Evolutionary conservation across 1,140 invertebrate genomes (phyloP).

Genomic region (Limonius californicus): DNA sequence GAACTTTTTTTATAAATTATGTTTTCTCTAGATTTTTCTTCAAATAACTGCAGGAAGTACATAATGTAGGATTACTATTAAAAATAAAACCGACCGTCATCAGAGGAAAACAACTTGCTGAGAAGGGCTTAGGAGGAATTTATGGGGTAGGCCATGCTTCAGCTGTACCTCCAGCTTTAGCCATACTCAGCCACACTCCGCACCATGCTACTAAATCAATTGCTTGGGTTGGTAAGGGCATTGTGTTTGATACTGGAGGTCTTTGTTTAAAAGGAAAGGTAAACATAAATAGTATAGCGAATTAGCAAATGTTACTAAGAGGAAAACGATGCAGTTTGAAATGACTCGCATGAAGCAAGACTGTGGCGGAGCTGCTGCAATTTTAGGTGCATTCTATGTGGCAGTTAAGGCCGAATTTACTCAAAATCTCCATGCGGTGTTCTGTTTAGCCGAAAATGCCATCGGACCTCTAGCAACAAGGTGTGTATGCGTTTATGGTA

Average conservation of each 20-base stretch:
- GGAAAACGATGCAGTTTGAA: conserved; percentile 53
- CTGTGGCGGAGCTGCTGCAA: conserved; percentile 85
- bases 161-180: conserved; percentile 70
- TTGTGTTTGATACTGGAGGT: conserved; percentile 91
- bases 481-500: too few species aligned
- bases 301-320: too few species aligned
- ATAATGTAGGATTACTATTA: conserved; percentile 59
- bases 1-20: conserved; percentile 8
- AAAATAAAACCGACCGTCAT: conserved; percentile 66
- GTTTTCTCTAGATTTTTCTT: background rate
- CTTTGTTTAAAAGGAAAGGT: conserved; percentile 86
- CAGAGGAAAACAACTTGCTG: conserved; percentile 68
- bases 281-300: too few species aligned
- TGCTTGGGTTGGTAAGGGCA: conserved; percentile 90
- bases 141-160: conserved; percentile 86
- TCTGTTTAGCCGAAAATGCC: conserved; percentile 88
- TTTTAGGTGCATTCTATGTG: conserved; percentile 78
- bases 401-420: conserved; percentile 72
- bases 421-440: conserved; percentile 81
- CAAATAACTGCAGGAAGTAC: conserved; percentile 57
- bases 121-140: conserved; percentile 77
- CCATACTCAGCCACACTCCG: conserved; percentile 68
- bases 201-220: conserved; percentile 66
- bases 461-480: conserved; percentile 72
- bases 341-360: conserved; percentile 93